These are phyloP conservation scores for Lutraria rhynchaena DNA, from an alignment of 1,140 invertebrate genomes.

Conservation along the genomic window DNA sequence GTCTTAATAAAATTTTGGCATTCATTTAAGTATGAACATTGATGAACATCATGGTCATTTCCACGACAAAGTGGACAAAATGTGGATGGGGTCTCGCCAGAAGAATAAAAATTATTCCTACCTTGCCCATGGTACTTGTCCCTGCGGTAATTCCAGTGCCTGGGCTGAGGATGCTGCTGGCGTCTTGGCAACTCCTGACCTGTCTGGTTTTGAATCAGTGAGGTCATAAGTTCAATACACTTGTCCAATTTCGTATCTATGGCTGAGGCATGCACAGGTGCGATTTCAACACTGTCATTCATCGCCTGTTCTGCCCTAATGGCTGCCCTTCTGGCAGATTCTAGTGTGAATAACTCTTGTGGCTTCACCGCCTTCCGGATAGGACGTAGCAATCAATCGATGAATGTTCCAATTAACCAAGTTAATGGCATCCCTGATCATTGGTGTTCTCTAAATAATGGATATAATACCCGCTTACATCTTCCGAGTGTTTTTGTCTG, in stretches of 20 bases:
- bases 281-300: no score
- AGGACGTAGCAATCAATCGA: neutral
- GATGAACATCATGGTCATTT: conserved; percentile 30
- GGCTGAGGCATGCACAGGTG: no score
- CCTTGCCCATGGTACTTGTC: conserved; percentile 20
- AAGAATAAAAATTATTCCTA: conserved; percentile 28
- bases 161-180: neutral
- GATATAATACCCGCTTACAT: neutral
- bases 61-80: conserved; percentile 15
- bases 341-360: conserved; percentile 1
- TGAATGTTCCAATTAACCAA: neutral
- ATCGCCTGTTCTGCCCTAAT: neutral
- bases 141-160: no score
- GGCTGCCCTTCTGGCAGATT: conserved; percentile 6
- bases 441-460: neutral
- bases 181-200: neutral
- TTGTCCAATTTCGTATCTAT: neutral
- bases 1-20: neutral
- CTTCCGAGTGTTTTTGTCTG: neutral
- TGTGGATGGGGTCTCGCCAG: neutral
- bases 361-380: neutral
- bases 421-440: neutral
- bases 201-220: neutral
- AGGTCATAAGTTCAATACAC: neutral
- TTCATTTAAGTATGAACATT: neutral